A percentile compares a stretch with the other conserved stretches of the same genome.
Conservation (phyloP, 2,888 invertebrate genomes). For the Furcula furcula region DNA sequence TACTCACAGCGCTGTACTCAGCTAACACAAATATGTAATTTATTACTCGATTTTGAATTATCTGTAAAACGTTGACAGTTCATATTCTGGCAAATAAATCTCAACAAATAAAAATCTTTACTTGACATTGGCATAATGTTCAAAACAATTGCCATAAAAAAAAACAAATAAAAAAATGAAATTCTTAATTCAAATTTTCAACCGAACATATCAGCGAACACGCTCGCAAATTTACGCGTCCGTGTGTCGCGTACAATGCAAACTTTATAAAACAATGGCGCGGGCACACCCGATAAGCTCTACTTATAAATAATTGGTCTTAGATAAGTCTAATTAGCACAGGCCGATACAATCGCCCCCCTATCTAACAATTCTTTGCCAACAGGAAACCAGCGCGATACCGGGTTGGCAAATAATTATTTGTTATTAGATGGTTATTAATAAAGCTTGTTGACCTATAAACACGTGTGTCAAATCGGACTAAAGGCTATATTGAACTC, state of each 20-base stretch:
- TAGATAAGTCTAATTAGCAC: slow-evolving; percentile 74
- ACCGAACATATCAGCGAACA: slow-evolving; percentile 1
- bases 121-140: too few relatives aligned
- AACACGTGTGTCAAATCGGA: slow-evolving; percentile 19
- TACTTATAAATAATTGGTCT: slow-evolving; percentile 75
- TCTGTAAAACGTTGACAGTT: too few relatives aligned
- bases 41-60: too few relatives aligned
- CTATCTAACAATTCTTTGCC: slow-evolving; percentile 49
- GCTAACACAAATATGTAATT: too few relatives aligned
- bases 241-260: slow-evolving; percentile 36
- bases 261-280: slow-evolving; percentile 63
- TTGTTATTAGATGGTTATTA: slow-evolving; percentile 44
- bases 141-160: too few relatives aligned
- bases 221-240: slow-evolving; percentile 13
- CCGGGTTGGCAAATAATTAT: slow-evolving; percentile 32
- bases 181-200: too few relatives aligned
- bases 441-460: slow-evolving; percentile 30
- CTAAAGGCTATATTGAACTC: slow-evolving; percentile 7
- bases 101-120: too few relatives aligned
- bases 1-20: too few relatives aligned
- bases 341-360: slow-evolving; percentile 58
- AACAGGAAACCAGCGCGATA: slow-evolving; percentile 55
- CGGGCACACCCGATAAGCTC: slow-evolving; percentile 54
- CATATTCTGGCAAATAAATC: too few relatives aligned
- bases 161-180: too few relatives aligned